These are phyloP conservation scores for Lordiphosa stackelbergi DNA, from an alignment of 1,140 invertebrate species.

Conservation along the genomic window DNA sequence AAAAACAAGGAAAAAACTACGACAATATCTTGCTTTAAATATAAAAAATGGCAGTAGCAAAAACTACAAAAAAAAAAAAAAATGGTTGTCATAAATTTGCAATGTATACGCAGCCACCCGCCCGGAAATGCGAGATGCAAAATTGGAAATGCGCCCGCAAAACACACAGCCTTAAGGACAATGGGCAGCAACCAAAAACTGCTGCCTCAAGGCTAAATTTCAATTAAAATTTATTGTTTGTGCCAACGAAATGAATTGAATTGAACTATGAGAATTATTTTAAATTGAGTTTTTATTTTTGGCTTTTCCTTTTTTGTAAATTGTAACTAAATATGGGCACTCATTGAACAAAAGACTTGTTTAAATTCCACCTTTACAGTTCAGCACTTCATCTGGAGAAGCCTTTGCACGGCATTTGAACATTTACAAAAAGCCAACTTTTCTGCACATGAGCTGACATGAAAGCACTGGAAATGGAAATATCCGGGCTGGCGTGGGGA, in stretches of 20 bases:
- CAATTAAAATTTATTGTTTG: constrained; percentile 50
- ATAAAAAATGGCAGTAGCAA: constrained; percentile 8
- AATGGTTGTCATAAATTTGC: constrained; percentile 11
- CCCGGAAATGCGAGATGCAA: constrained; percentile 39
- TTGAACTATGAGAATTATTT: constrained; percentile 35
- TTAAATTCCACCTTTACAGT: not conserved
- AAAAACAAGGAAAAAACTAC: constrained; percentile 1
- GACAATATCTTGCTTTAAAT: constrained; percentile 6
- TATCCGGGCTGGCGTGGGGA: not conserved
- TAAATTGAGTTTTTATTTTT: constrained; percentile 29
- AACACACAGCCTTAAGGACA: constrained; percentile 7
- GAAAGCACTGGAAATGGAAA: constrained; percentile 17
- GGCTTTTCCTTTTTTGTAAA: not conserved
- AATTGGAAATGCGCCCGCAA: constrained; percentile 45
- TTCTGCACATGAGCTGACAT: constrained; percentile 16
- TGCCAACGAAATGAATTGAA: constrained; percentile 24
- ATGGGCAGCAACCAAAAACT: constrained; percentile 10
- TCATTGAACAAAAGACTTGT: constrained; percentile 7
- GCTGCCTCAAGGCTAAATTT: constrained; percentile 30
- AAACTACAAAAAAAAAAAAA: not conserved
- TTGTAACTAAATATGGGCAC: too few species aligned
- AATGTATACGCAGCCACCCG: constrained; percentile 9
- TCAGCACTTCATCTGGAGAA: constrained; percentile 1
- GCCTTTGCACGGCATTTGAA: constrained; percentile 11
- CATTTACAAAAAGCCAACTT: constrained; percentile 10